Base-by-base conservation (phyloP, 64 coral and sea anemone genomes). In the Montipora foliosa region DNA sequence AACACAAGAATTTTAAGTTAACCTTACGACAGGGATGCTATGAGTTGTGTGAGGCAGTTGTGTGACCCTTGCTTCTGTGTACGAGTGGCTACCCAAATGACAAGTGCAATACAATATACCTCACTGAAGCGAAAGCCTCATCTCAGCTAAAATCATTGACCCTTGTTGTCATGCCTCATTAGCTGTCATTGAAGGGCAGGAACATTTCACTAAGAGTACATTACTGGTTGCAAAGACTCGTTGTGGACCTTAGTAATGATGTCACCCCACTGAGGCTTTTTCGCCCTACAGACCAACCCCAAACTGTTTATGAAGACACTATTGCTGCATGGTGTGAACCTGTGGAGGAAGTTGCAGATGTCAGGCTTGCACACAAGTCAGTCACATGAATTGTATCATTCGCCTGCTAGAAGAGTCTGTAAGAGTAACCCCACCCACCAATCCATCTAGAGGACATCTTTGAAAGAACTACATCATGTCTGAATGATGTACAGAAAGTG, bases 181-280 rank as follows among this genome's bases (percentile, higher is more conserved):
- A 66, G 44, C 3, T 24, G 81, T n/a, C 10, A 73, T 9, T 6
- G 21, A 73, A 9, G 69, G 69, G 6, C 69, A 73, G 22, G 69
- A 73, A 73, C 69, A n/a, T 24, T 73, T 73, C 22, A 73, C 69
- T 73, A 73, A 9, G 22, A 89, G 87, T 17, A 46, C 82, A 1
- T 21, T 89, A 19, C 69, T 89, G 37, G 66, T 94, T 2, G 93
- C 87, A 5, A 90, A 80, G 60, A 68, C 87, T 20, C 72, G 29
- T 84, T 29, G 53, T 90, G 2, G 79, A 94, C 17, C 75, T 50
- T 14, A 44, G 19, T 89, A 49, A 25, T 48, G 83, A 49, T 25
- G 11, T 50, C n/a, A 12, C 79, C 66, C 75, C 55, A 0, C 5
- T 89, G 60, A 13, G 88, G 48, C 21, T 78, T 17, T 71, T 89